Base-by-base conservation (phyloP, 2,113 vertebrate species). In the Nothocercus julius region DNA sequence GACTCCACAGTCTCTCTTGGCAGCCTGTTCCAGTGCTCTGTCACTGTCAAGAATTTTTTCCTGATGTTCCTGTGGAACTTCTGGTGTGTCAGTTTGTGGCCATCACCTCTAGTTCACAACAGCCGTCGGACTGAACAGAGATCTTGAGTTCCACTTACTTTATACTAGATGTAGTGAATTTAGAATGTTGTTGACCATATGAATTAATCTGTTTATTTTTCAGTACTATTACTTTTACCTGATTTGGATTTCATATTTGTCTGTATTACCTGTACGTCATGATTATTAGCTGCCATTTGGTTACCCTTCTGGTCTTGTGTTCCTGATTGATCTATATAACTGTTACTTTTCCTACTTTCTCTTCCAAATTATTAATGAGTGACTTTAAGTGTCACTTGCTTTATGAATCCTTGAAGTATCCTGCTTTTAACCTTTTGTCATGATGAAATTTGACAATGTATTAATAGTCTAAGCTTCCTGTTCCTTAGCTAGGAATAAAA, bases 401-500 rank as follows among this genome's bases (percentile, higher is more conserved):
- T 75, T 89, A 51, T 64, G 32, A n/a, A 85, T 79, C 67, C 30
- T 82, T 58, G 36, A 79, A 76, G 62, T 44, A 87, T 76, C 80
- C 45, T 87, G 61, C 58, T 84, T 44, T 73, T 90, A 93, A 84
- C 70, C 20, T 93, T 95, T 69, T 28, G 28, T 49, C 0, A 0
- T 72, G 13, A 54, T 86, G 53, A 89, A 82, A 16, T 49, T 88
- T 84, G 66, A 30, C 76, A 53, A 4, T 0, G 0, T 82, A 67
- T 70, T 94, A 34, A 9, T 76, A 79, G 27, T 34, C 40, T 15
- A 53, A 89, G 53, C 67, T 90, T 97, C 13, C n/a, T 79, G 8
- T 82, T 94, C 79, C 66, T 92, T 89, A 85, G 30, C 21, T 93
- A 53, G 76, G 45, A 68, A 64, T 75, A 66, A 93, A 75, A 11